Evolutionary conservation across 2,797 vertebrate genomes (phyloP).

Genomic region (Danionella dracula): DNA sequence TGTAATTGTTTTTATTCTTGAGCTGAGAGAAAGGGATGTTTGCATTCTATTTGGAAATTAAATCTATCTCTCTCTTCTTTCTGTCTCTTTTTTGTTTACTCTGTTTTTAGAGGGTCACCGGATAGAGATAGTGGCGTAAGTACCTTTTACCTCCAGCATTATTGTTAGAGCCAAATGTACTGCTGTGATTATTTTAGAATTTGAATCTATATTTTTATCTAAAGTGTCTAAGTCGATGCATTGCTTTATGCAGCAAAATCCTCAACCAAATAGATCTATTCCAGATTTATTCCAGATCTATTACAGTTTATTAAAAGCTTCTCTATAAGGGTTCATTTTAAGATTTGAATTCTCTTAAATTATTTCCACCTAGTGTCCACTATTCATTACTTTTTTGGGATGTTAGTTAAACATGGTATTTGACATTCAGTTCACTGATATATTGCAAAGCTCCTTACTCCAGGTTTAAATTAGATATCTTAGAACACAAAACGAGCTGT

Average conservation of each 20-base stretch:
- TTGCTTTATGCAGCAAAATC: not conserved
- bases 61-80: slow-evolving; percentile 29
- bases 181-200: not conserved
- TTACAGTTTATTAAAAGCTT: too few relatives aligned
- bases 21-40: slow-evolving; percentile 32
- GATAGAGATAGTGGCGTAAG: slow-evolving; percentile 95
- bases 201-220: not conserved
- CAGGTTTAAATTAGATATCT: too few relatives aligned
- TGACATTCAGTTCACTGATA: too few relatives aligned
- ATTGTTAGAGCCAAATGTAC: not conserved
- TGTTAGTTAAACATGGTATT: too few relatives aligned
- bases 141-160: slow-evolving; percentile 49
- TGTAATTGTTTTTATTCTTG: slow-evolving; percentile 24
- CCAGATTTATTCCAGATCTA: too few relatives aligned
- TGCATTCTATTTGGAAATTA: slow-evolving; percentile 26
- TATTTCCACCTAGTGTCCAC: too few relatives aligned
- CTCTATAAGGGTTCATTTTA: too few relatives aligned
- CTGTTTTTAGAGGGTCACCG: slow-evolving; percentile 84
- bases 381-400: too few relatives aligned
- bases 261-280: too few relatives aligned
- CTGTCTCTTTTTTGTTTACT: slow-evolving; percentile 27
- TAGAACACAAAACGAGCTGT: too few relatives aligned
- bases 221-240: not conserved
- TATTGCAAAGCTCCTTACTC: too few relatives aligned
- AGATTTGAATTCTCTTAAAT: too few relatives aligned